Evolutionary conservation across 2,797 vertebrate genomes (phyloP).

Genomic region (Myiotriccus ornatus): DNA sequence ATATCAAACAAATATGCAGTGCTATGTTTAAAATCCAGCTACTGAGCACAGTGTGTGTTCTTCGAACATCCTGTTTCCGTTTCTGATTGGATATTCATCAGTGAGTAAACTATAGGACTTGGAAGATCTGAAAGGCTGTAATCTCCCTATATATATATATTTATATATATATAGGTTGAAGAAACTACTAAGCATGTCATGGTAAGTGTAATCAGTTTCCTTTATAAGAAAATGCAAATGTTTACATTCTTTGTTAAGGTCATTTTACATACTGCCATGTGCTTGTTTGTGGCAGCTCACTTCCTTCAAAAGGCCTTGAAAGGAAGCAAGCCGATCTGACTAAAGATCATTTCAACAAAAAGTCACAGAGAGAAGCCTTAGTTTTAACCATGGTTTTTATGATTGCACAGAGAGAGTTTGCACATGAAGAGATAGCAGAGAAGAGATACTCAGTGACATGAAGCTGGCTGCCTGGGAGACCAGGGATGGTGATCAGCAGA

Average conservation of each 20-base stretch:
- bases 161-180: not conserved
- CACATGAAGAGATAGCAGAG: not conserved
- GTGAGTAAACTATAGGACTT: not conserved
- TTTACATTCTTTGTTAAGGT: not conserved
- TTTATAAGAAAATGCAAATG: not conserved
- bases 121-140: not conserved
- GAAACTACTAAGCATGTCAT: not conserved
- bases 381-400: not conserved
- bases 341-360: not conserved
- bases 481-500: not conserved
- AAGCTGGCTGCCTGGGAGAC: not conserved
- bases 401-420: not conserved
- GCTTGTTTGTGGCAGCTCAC: not conserved
- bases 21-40: not conserved
- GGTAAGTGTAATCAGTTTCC: not conserved
- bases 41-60: not conserved
- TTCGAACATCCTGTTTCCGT: accelerated
- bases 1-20: not conserved
- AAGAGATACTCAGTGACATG: not conserved
- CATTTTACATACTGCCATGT: not conserved
- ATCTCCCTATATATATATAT: not conserved
- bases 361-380: not conserved
- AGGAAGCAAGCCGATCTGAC: not conserved
- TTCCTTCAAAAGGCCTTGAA: not conserved
- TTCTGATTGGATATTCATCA: not conserved